Base-by-base conservation (phyloP, 2,797 vertebrate genomes). In the Spinibarbus caldwelli region DNA sequence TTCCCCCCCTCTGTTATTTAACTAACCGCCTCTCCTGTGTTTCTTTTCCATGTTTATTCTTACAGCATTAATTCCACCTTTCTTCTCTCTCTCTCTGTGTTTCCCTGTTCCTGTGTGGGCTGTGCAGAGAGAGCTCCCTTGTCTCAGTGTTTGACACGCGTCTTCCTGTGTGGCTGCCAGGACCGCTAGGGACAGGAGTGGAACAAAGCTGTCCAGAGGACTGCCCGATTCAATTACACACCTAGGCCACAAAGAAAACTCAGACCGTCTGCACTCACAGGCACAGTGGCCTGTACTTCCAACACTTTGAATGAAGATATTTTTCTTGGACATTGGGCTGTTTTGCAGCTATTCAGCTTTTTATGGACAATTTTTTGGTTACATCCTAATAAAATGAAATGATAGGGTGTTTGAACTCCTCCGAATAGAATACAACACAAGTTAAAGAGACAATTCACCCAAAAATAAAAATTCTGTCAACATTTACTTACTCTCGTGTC, bases 111-210 rank as follows among this genome's bases (percentile, higher is more conserved):
- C 80, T 84, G 79, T 81, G 85, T 77, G 88, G 78, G 77, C 89
- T 17, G 23, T 8, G 57, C 82, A 86, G 68, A 73, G 81, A 86
- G 77, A 77, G 84, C 41, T 76, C 87, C 90, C 84, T 89, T 92
- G 90, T 78, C 17, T 91, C 87, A 86, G 86, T 92, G 89, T 93
- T 93, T 92, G 92, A 92, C 91, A 92, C 86, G 90, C 0, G 4
- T 85, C 91, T 94, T 92, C 90, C 91, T 92, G 89, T 91, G 89
- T 88, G 92, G 92, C 87, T 77, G 89, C 90, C 87, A 88, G 78
- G 78, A 89, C 72, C 87, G 71, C 85, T 76, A 90, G 92, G 90
- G 62, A 89, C 90, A 89, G 90, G 88, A 88, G 91, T 88, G 89
- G 91, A 91, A 90, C 89, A 71, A 75, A 80, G 93, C 90, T 93